A percentile compares a stretch with the other conserved stretches of the same genome.
These are phyloP conservation scores for Xerus inauris DNA, from an alignment of 2,113 vertebrate genomes.

Conservation along the genomic window DNA sequence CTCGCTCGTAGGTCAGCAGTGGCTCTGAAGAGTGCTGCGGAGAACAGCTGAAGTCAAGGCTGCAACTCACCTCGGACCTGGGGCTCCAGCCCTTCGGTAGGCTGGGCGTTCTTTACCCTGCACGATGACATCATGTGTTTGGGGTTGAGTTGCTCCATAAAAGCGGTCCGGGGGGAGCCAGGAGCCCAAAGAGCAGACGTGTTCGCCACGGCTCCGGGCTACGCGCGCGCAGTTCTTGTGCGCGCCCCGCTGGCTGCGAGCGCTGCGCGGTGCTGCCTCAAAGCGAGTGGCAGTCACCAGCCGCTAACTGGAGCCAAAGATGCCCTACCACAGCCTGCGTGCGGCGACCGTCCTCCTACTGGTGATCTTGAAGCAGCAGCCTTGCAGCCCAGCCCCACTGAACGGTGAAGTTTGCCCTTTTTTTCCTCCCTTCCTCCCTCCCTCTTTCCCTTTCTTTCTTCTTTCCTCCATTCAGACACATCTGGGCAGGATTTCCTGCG, in stretches of 20 bases:
- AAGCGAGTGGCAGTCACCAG: not conserved
- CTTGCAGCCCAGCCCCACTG: conserved; percentile 72
- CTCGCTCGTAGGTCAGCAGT: not conserved
- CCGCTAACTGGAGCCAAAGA: conserved; percentile 62
- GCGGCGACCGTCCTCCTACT: conserved; percentile 63
- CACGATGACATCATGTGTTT: conserved; percentile 85
- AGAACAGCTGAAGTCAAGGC: not conserved
- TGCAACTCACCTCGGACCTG: conserved; percentile 49
- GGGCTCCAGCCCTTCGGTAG: conserved; percentile 65
- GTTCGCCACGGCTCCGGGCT: not conserved
- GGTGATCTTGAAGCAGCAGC: conserved; percentile 73
- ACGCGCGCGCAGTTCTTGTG: not conserved
- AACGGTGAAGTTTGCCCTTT: conserved; percentile 84
- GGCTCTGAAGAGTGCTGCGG: not conserved
- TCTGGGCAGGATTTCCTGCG: not conserved
- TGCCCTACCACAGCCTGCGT: conserved; percentile 79
- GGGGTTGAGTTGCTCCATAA: conserved; percentile 81
- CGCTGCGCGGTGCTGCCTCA: not conserved
- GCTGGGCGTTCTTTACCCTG: conserved; percentile 69
- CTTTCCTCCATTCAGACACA: not conserved
- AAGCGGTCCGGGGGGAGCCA: conserved; percentile 64
- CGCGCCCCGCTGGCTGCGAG: not conserved
- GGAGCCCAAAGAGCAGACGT: conserved; percentile 27
- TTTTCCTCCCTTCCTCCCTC: too few species aligned
- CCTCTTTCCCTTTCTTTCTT: too few species aligned